These are phyloP conservation scores for Melierax canorus DNA, from an alignment of 2,113 vertebrate species.

Conservation along the genomic window DNA sequence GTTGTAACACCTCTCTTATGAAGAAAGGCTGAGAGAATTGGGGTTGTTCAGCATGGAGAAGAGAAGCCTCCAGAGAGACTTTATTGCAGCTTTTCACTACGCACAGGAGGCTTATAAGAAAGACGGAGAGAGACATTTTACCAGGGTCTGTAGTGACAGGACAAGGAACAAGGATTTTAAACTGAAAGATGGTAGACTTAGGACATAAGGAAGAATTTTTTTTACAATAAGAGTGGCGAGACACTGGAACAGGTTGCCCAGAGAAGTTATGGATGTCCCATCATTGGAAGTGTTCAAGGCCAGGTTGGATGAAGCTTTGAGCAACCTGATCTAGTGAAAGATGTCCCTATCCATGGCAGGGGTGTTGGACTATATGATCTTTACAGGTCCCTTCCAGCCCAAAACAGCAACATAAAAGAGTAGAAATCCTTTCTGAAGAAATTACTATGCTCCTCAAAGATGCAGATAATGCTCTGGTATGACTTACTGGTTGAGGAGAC, in stretches of 20 bases:
- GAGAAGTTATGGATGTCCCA: background rate
- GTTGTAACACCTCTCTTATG: rapidly evolving
- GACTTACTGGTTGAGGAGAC: background rate
- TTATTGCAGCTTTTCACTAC: background rate
- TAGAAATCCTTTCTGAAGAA: background rate
- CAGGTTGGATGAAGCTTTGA: background rate
- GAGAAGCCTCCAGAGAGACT: rapidly evolving
- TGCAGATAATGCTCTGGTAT: background rate
- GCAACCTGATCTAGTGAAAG: background rate
- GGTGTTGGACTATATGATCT: background rate
- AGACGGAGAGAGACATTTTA: background rate
- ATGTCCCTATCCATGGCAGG: background rate
- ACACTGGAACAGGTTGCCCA: background rate
- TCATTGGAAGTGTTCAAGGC: background rate
- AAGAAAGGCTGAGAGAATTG: background rate
- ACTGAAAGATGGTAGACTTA: background rate
- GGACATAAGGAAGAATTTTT: background rate
- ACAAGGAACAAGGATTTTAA: background rate
- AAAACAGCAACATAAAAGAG: background rate
- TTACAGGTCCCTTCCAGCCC: background rate
- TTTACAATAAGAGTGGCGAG: background rate
- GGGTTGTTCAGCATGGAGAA: background rate
- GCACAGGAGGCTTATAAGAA: background rate
- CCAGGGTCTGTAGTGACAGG: background rate
- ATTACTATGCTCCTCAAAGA: background rate